A percentile compares a stretch with the other conserved stretches of the same genome.
phyloP scores from a whole-genome alignment of 1,140 invertebrate species.

The Forficula auricularia region DNA sequence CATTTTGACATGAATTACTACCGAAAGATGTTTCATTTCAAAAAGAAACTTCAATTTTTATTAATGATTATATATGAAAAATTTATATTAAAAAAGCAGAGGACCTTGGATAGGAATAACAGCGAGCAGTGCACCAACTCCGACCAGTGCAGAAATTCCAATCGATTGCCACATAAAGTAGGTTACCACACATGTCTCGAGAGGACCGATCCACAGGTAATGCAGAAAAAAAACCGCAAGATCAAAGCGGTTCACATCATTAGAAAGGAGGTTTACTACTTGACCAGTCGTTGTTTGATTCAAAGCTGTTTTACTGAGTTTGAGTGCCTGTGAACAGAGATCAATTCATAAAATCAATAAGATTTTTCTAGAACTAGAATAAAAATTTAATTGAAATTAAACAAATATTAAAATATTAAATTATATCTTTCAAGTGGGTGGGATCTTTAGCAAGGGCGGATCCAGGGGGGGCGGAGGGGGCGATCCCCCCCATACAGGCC shows the following conservation, averaged over 20 bases:
- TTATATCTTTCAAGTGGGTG: neutral
- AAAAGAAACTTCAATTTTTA: too few relatives aligned
- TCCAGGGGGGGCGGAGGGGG: too few relatives aligned
- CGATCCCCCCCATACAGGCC: too few relatives aligned
- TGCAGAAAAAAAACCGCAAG: slow-evolving; percentile 47
- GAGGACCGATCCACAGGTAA: slow-evolving; percentile 63
- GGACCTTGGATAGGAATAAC: slow-evolving; percentile 71
- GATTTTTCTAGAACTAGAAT: too few relatives aligned
- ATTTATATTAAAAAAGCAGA: too few relatives aligned
- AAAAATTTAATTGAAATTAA: neutral
- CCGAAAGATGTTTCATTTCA: too few relatives aligned
- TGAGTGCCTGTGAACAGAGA: slow-evolving; percentile 26
- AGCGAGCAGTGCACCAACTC: slow-evolving; percentile 55
- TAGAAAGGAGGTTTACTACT: slow-evolving; percentile 81
- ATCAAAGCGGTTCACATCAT: slow-evolving; percentile 64
- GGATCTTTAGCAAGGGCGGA: too few relatives aligned
- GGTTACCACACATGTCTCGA: slow-evolving; percentile 57
- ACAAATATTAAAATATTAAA: neutral
- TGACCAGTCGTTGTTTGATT: slow-evolving; percentile 65
- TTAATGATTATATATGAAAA: too few relatives aligned
- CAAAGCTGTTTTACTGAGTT: slow-evolving; percentile 37
- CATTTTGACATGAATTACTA: too few relatives aligned
- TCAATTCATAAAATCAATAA: too few relatives aligned
- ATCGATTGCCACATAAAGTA: slow-evolving; percentile 60
- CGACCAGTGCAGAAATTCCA: slow-evolving; percentile 53